A percentile compares a stretch with the other conserved stretches of the same genome.
phyloP scores from a whole-genome alignment of 1,140 invertebrate species.

The Cotesia vestalis region DNA sequence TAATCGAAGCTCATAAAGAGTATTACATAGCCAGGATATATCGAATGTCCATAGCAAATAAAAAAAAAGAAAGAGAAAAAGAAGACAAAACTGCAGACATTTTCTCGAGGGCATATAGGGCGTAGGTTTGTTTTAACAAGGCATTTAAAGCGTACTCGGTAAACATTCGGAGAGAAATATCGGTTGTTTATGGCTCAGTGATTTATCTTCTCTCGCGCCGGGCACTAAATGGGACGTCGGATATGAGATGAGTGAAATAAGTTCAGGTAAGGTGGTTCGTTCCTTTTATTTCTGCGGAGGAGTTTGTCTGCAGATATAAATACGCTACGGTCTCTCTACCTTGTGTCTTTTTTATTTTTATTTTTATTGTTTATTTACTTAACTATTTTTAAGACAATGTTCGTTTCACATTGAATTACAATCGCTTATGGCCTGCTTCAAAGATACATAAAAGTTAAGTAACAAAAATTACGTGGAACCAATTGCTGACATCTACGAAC shows the following conservation, averaged over 20 bases:
- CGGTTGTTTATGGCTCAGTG: slow-evolving; percentile 64
- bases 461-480: too few relatives aligned
- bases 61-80: not conserved
- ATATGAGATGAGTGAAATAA: slow-evolving; percentile 37
- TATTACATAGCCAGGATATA: slow-evolving; percentile 13
- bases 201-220: slow-evolving; percentile 61
- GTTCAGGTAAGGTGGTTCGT: slow-evolving; percentile 36
- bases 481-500: too few relatives aligned
- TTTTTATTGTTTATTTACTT: too few relatives aligned
- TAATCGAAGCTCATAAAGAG: not conserved
- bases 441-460: too few relatives aligned
- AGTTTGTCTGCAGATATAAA: slow-evolving; percentile 11
- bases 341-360: not conserved
- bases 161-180: slow-evolving; percentile 67
- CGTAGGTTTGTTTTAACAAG: slow-evolving; percentile 68
- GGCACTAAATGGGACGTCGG: slow-evolving; percentile 34
- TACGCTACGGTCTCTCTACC: not conserved
- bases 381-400: too few relatives aligned
- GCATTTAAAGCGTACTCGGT: slow-evolving; percentile 67
- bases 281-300: slow-evolving; percentile 17
- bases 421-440: too few relatives aligned
- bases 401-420: too few relatives aligned
- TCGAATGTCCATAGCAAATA: slow-evolving; percentile 18
- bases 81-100: slow-evolving; percentile 33
- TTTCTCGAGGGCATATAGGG: slow-evolving; percentile 33